Base-by-base conservation (phyloP, 2,797 vertebrate genomes). In the Sardinella longiceps region DNA sequence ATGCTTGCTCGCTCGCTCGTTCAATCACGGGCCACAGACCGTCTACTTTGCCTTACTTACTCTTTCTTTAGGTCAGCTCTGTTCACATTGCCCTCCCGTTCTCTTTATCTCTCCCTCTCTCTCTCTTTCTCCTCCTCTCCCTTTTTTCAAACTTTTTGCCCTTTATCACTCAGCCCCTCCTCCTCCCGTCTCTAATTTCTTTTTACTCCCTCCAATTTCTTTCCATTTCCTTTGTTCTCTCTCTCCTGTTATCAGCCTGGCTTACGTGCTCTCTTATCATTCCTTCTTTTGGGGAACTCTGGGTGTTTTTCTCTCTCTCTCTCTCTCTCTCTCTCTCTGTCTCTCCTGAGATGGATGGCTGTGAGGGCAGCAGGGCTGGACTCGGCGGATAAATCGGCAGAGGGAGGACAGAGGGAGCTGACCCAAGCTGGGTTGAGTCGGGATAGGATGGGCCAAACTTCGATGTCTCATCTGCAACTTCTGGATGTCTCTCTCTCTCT, bases 91-190 rank as follows among this genome's bases (percentile, higher is more conserved):
- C 81, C 83, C n/a, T n/a, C n/a, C n/a, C n/a, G n/a, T n/a, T n/a
- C n/a, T n/a, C n/a, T n/a, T n/a, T n/a, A n/a, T n/a, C n/a, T n/a
- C n/a, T n/a, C n/a, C n/a, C 80, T 70, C 77, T 83, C 87, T 82
- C 60, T 77, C 58, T 88, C 84, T 82, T 80, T 51, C 58, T 48
- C 51, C 83, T 80, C 66, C 51, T 46, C 74, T 81, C 80, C 25
- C 74, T 66, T 33, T 18, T 66, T 80, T 51, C 37, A 46, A 30
- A 43, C 28, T 6, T 53, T 66, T 81, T 60, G 60, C 39, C 43
- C 30, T 74, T 37, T n/a, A 28, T 28, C 30, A 6, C 20, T 30
- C 28, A 45, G 33, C 25, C 20, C 46, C 23, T 51, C 80, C 58
- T 37, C 30, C 30, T 37, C 39, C 6, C 37, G 53, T n/a, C 81